phyloP scores from a whole-genome alignment of 2,113 vertebrate species.

The Notarius lentiginosus region DNA sequence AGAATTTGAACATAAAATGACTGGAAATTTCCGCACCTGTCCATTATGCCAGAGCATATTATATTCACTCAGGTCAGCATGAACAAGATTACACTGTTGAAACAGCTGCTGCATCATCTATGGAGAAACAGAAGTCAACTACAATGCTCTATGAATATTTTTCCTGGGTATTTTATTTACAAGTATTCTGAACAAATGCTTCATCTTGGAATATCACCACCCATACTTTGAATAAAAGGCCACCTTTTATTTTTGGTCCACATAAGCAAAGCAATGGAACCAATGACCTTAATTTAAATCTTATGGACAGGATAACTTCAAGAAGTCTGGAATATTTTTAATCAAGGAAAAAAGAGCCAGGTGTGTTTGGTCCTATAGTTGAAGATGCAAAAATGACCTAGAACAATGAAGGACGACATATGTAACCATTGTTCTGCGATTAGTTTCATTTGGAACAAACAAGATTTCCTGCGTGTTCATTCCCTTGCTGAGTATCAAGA shows the following conservation, averaged over 20 bases:
- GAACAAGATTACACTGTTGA: constrained; percentile 87
- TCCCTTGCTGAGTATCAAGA: no score
- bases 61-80: constrained; percentile 96
- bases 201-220: not conserved
- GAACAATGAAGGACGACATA: no score
- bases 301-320: not conserved
- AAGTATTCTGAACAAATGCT: not conserved
- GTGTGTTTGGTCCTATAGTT: no score
- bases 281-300: not conserved
- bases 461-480: no score
- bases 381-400: no score
- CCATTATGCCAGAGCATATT: constrained; percentile 94
- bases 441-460: no score
- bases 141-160: not conserved
- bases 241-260: no score
- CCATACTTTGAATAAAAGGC: not conserved
- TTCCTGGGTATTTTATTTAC: no score
- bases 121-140: constrained; percentile 3
- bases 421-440: no score
- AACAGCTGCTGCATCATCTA: constrained; percentile 93
- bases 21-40: constrained; percentile 59
- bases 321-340: not conserved
- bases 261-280: not conserved
- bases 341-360: no score
- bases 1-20: not conserved